Base-by-base conservation (phyloP, 2,113 vertebrate genomes). In the Corythaixoides concolor region DNA sequence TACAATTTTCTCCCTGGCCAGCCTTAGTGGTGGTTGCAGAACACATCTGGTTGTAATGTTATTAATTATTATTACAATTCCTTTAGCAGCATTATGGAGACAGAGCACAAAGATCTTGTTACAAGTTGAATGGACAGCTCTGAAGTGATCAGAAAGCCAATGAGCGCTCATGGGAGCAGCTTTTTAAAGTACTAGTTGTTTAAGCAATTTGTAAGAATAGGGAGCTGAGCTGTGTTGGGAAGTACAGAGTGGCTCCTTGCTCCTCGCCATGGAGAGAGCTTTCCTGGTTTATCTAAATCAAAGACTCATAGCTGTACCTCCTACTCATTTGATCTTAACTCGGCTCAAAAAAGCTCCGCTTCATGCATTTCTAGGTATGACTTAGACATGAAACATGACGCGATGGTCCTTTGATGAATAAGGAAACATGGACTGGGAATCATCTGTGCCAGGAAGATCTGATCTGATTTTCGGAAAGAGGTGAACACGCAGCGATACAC, bases 271-370 rank as follows among this genome's bases (percentile, higher is more conserved):
- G 26, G 45, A 91, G 53, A 79, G 52, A 79, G 68, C 52, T 96
- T 89, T 97, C 76, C 86, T 90, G 92, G 41, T 73, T 92, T 82
- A 53, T 85, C 81, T 95, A 58, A 83, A 85, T 94, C 76, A 91
- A 90, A 96, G 89, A 52, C 73, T 81, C 1, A 0, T 33, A 30
- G 63, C 92, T 94, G 78, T 20, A 82, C 90, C 87, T 63, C 86
- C 92, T 76, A 85, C 83, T 74, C 87, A 92, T 81, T 94, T 96
- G 93, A 95, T 95, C 94, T 95, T 94, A 96, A 95, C 86, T 96
- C 94, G 90, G 64, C 93, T 79, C 80, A 89, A 87, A 95, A 95
- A 94, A 90, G 10, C 85, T 94, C 53, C 0, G 4, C 64, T 87
- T 74, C 74, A 75, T 93, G 66, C 58, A 1, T 89, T 85, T 63